Percentiles rank a stretch among this genome's conserved stretches.
Evolutionary conservation across 2,888 invertebrate genomes (phyloP).

Genomic region (Orchestes rusci): DNA sequence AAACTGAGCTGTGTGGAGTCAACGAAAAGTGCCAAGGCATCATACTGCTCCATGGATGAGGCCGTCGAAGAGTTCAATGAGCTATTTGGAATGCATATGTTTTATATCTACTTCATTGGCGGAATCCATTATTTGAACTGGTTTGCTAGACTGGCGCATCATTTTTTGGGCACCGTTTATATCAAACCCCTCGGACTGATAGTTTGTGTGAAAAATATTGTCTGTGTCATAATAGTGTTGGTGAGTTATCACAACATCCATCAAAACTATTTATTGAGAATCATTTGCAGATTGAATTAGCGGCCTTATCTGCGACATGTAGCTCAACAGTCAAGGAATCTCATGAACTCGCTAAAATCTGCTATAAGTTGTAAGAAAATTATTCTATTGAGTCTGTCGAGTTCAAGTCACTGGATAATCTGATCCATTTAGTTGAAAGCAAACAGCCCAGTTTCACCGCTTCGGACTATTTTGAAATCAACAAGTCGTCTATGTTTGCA

Average conservation of each 20-base stretch:
- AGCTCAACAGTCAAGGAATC: slow-evolving; percentile 9
- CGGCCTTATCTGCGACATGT: not conserved
- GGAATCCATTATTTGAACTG: not conserved
- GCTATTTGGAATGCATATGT: not conserved
- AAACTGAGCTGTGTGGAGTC: too few relatives aligned
- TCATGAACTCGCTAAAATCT: slow-evolving; percentile 5
- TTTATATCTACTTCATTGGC: not conserved
- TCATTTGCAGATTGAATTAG: slow-evolving; percentile 10
- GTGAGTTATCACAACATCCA: not conserved
- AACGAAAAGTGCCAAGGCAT: too few relatives aligned
- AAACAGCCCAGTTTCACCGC: slow-evolving; percentile 8
- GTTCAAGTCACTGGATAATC: slow-evolving; percentile 7
- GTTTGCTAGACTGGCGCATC: not conserved
- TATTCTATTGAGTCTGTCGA: slow-evolving; percentile 9
- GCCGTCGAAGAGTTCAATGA: not conserved
- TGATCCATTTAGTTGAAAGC: slow-evolving; percentile 5
- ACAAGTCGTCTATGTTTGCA: slow-evolving; percentile 11
- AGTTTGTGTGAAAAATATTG: not conserved
- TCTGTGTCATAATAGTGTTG: slow-evolving; percentile 1
- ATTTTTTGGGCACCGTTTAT: not conserved
- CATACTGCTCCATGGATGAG: too few relatives aligned
- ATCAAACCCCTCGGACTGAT: not conserved
- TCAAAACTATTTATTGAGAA: not conserved
- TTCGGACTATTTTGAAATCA: slow-evolving; percentile 9
- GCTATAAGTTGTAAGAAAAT: slow-evolving; percentile 13